Conservation (phyloP, 2,113 vertebrate species). For the Nymphicus hollandicus region DNA sequence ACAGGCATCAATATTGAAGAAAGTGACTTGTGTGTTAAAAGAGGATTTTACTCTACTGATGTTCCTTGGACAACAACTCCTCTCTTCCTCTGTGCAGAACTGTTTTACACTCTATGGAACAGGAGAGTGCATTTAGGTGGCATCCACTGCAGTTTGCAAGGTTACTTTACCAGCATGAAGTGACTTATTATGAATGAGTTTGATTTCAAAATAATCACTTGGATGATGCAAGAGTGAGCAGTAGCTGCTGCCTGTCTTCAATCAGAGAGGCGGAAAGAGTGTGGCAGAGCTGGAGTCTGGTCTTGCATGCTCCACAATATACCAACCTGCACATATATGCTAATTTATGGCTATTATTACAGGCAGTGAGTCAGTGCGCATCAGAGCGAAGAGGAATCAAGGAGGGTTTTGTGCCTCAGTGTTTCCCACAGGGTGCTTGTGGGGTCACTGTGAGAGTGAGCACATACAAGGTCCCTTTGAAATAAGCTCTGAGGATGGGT, state of each 20-base stretch:
- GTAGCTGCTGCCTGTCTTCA: neutral
- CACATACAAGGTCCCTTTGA: neutral
- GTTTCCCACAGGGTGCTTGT: neutral
- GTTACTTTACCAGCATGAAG: neutral
- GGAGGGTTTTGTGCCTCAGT: neutral
- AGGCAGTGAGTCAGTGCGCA: neutral
- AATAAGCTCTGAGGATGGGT: neutral
- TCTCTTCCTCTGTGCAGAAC: neutral
- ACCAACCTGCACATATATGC: neutral
- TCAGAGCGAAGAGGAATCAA: neutral
- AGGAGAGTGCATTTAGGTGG: neutral
- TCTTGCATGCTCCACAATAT: neutral
- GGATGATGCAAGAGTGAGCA: neutral
- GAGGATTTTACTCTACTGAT: fast-evolving
- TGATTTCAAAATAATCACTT: neutral
- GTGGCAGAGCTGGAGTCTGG: neutral
- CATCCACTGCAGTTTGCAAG: neutral
- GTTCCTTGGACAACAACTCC: neutral
- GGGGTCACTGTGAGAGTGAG: fast-evolving
- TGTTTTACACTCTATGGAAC: neutral
- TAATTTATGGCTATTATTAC: neutral
- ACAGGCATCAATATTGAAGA: neutral
- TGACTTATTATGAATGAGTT: neutral
- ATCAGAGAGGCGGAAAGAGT: neutral
- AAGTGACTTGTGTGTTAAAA: neutral